phyloP scores from a whole-genome alignment of 2,888 invertebrate species.

The Cephus spinipes region DNA sequence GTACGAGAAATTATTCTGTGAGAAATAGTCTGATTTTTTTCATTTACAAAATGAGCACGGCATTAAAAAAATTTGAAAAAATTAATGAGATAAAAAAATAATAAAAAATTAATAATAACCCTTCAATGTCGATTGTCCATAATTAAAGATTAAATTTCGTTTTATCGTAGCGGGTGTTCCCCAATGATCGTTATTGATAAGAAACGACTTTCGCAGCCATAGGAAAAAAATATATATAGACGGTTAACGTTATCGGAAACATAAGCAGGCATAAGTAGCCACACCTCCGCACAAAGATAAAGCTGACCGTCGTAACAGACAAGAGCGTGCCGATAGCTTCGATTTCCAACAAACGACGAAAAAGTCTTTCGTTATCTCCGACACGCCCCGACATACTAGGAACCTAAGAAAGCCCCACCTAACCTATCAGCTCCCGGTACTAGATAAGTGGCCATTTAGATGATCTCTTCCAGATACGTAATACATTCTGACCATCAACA shows the following conservation, averaged over 20 bases:
- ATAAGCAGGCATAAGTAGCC: conserved; percentile 5
- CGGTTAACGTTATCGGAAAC: background rate
- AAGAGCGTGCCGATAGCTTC: conserved; percentile 37
- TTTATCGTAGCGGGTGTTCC: background rate
- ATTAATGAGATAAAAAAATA: no score
- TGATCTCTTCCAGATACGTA: conserved; percentile 46
- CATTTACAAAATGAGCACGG: background rate
- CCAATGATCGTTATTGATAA: background rate
- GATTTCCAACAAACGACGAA: conserved; percentile 52
- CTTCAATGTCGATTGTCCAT: background rate
- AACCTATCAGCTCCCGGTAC: conserved; percentile 35
- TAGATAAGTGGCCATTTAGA: conserved; percentile 53
- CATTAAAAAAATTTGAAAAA: no score
- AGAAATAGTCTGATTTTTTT: background rate
- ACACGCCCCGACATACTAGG: conserved; percentile 56
- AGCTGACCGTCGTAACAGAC: conserved; percentile 7
- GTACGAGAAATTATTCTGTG: background rate
- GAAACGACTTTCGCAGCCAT: background rate
- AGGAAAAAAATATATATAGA: background rate
- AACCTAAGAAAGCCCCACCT: conserved; percentile 35
- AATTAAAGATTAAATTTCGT: background rate
- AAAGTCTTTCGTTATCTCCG: conserved; percentile 42
- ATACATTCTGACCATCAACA: conserved; percentile 5
- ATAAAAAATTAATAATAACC: no score
- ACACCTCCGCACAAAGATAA: conserved; percentile 2